Conservation (phyloP, 2,797 vertebrate species). For the Acipenser ruthenus region DNA sequence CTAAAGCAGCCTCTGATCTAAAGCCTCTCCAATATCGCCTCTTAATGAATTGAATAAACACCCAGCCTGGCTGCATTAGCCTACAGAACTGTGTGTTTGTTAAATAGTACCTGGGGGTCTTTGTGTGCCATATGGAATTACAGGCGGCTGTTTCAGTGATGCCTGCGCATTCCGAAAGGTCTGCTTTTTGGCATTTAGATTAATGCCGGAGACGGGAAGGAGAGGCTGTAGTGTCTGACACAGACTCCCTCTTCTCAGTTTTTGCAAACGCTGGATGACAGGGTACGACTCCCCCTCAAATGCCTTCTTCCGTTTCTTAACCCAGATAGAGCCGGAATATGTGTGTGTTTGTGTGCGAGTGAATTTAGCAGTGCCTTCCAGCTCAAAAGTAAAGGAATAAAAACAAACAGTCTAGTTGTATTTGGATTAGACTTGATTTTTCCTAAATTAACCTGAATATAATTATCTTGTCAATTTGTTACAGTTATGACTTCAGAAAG, state of each 20-base stretch:
- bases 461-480: no score
- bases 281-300: conserved; percentile 37
- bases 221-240: conserved; percentile 35
- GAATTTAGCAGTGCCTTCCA: no score
- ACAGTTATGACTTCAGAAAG: no score
- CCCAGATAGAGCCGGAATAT: no score
- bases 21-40: conserved; percentile 43
- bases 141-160: conserved; percentile 40
- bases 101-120: conserved; percentile 52
- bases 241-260: conserved; percentile 31
- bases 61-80: conserved; percentile 41
- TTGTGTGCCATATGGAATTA: conserved; percentile 51
- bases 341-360: no score
- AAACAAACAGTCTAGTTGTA: no score
- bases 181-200: conserved; percentile 46
- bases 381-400: no score
- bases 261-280: conserved; percentile 32
- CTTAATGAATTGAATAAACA: conserved; percentile 35
- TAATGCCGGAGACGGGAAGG: conserved; percentile 47
- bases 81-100: conserved; percentile 30
- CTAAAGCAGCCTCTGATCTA: conserved; percentile 41
- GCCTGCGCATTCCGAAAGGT: conserved; percentile 39
- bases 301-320: conserved; percentile 16
- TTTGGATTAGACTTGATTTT: no score
- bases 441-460: no score